Evolutionary conservation across 2,888 invertebrate species (phyloP).

Genomic region (Sthenelais limicola): DNA sequence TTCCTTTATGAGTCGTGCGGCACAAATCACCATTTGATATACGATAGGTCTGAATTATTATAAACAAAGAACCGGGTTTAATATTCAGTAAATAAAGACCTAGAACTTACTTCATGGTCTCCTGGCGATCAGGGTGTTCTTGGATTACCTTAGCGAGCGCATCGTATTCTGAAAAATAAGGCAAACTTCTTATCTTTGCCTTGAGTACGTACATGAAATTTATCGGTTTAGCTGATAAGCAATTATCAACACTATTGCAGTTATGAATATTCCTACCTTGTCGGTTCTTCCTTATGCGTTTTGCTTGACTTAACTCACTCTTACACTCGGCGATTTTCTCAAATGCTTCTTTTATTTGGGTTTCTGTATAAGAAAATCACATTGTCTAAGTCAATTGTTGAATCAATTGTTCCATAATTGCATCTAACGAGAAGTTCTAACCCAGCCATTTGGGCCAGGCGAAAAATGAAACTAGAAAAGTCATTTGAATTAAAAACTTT

Average conservation of each 20-base stretch:
- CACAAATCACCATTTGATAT: no score
- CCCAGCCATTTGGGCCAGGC: no score
- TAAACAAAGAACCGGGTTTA: no score
- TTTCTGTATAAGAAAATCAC: constrained; percentile 77
- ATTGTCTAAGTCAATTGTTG: no score
- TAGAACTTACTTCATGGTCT: constrained; percentile 72
- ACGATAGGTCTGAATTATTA: no score
- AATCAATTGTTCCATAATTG: no score
- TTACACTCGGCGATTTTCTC: constrained; percentile 87
- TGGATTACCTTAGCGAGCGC: constrained; percentile 91
- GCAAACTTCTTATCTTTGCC: background rate
- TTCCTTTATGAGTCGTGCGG: no score
- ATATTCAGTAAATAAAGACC: no score
- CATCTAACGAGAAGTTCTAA: no score
- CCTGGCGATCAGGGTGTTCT: constrained; percentile 89
- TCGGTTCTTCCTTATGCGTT: constrained; percentile 89
- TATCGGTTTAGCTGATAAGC: background rate
- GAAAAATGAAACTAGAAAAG: no score
- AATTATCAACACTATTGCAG: background rate
- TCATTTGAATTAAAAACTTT: no score
- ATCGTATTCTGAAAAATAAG: constrained; percentile 85
- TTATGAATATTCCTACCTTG: constrained; percentile 61
- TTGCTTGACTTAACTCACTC: constrained; percentile 84
- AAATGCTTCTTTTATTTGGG: constrained; percentile 85
- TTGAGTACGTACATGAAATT: no score